Evolutionary conservation across 1,140 invertebrate genomes (phyloP), one percentile per base, ranked within the genome.

Genomic region (Pollicipes pollicipes): DNA sequence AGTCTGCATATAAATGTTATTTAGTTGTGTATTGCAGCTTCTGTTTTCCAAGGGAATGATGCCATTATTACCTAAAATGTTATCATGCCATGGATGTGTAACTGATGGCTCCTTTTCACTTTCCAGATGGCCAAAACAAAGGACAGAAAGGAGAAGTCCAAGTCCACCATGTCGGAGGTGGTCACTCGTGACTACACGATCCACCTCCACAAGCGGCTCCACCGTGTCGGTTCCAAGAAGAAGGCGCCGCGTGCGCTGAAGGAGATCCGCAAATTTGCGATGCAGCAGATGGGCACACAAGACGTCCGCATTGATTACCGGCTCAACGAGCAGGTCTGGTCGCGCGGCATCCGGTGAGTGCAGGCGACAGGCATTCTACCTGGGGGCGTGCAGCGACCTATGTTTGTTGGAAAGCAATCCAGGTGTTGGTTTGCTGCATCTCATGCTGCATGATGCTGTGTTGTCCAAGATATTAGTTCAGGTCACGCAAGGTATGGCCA

Each of bases 111-210:
- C n/a, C n/a, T n/a, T n/a, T n/a, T n/a, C n/a, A n/a, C n/a, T 58
- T 58, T 24, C 6, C 45, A 37, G 64, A 66, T 63, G 30, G 31
- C 28, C 45, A 37, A 70, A n/a, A 70, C 28, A 1, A 37, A 70
- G 69, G 64, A 21, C 16, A 21, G 64, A 10, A 31, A 26, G 29
- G 31, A 70, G 30, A 70, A 29, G 64, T 24, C 29, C 28, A 84
- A 84, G 83, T 93, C 91, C 70, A 90, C 95, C 72, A 93, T 97
- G 79, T 97, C 95, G 81, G 96, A 99, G 83, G 95, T 98, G 70
- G 93, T 98, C 28, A 99, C 96, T 72, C 87, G 97, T 73, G 97
- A 99, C 83, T 98, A 97, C 81, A 99, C 96, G 69, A 91, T 99
- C 75, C 93, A 99, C 80, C 84, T 99, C 75, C 95, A 98, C 82